Evolutionary conservation across 2,888 invertebrate species (phyloP), one percentile per base, ranked within the genome.

Genomic region (Falcaria lacertinaria): DNA sequence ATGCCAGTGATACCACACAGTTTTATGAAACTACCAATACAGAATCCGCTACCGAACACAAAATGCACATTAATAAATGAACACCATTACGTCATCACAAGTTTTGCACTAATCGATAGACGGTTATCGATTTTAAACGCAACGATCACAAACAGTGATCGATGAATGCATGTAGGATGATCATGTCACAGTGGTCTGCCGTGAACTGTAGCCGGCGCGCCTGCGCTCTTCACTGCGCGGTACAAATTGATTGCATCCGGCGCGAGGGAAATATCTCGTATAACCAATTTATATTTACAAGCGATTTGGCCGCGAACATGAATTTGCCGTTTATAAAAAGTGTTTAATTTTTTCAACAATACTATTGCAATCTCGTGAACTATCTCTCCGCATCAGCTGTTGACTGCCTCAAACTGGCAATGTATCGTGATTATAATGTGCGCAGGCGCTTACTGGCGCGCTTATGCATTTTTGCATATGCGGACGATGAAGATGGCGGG

Each of bases 161-260:
- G 44, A 43, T 52, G 32, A 52, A 58, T 37, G 16, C 22, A 37
- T 22, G 22, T 22, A 15, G 37, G 37, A 37, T 62, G 70, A 66
- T 69, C 55, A 57, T 68, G 57, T 60, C 53, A 56, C 74, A 60
- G 73, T 65, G 78, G 71, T 63, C 68, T 69, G 74, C 69, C 61
- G 66, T 55, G 62, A 62, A 86, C 83, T 86, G 78, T 63, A 60
- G 64, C 62, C 60, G 54, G 74, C 71, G 74, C 71, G 77, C 65
- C 54, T 68, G 80, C 73, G 74, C 72, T 60, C 67, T 69, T 65
- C 74, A 67, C 69, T 5, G 25, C 64, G 68, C 57, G 68, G 69
- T 65, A 71, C 78, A 81, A 89, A 90, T 90, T 90, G 89, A 81
- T 76, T 67, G 71, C 83, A 89, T 90, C 89, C 89, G 89, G 89